These are phyloP conservation scores for Dysidea cf. avara DNA, from an alignment of 37 sponge, comb jelly and placozoan genomes.

Conservation along the genomic window DNA sequence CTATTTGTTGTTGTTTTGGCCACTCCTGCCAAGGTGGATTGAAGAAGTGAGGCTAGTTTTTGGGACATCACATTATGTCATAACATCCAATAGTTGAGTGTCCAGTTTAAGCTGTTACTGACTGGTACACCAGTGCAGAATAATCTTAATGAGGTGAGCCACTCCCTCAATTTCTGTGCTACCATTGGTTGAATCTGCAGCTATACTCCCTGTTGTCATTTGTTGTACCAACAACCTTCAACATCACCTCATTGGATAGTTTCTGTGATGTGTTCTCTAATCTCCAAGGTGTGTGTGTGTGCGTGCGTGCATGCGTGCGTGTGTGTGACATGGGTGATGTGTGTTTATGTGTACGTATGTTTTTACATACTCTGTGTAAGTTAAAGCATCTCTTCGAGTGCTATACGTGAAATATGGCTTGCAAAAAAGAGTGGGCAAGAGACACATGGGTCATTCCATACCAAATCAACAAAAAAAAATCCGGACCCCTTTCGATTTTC, in stretches of 20 bases:
- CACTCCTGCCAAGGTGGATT: too few relatives aligned
- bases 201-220: conserved; percentile 79
- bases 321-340: conserved; percentile 5
- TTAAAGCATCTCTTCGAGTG: background rate
- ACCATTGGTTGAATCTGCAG: conserved; percentile 1
- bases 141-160: conserved; percentile 65
- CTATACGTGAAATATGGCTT: too few relatives aligned
- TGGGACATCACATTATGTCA: too few relatives aligned
- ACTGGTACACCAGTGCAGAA: conserved; percentile 88
- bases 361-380: too few relatives aligned
- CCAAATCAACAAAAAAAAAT: too few relatives aligned
- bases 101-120: conserved; percentile 50
- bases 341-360: conserved; percentile 2
- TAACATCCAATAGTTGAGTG: conserved; percentile 28
- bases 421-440: too few relatives aligned
- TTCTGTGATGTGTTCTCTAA: conserved; percentile 34
- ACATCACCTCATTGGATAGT: conserved; percentile 12
- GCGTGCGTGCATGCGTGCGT: too few relatives aligned
- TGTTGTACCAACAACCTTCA: conserved; percentile 42
- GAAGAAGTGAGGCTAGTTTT: too few relatives aligned
- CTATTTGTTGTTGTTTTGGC: too few relatives aligned
- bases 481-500: too few relatives aligned
- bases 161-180: background rate
- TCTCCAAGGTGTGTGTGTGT: conserved; percentile 19
- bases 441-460: too few relatives aligned